These are phyloP conservation scores for Dexiosoma caninum DNA, from an alignment of 2,888 invertebrate genomes.

Conservation along the genomic window DNA sequence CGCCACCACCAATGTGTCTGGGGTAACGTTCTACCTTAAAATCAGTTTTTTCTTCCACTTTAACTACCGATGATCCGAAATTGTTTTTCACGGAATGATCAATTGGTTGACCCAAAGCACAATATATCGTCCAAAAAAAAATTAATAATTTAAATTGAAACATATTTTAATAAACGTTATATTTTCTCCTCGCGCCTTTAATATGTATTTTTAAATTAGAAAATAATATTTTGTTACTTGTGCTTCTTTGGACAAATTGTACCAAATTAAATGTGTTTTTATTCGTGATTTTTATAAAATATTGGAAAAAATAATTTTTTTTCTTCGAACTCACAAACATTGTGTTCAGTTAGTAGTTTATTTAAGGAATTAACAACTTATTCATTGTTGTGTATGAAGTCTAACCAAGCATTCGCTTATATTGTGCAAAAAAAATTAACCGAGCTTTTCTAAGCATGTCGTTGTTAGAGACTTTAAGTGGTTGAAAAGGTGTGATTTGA, in stretches of 20 bases:
- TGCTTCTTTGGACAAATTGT: neutral
- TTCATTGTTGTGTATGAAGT: neutral
- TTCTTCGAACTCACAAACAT: neutral
- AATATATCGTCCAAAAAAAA: neutral
- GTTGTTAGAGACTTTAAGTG: neutral
- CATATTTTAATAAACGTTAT: neutral
- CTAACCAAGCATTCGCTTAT: neutral
- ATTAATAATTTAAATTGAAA: neutral
- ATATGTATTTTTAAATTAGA: neutral
- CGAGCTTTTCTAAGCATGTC: neutral
- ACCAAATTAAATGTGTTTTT: neutral
- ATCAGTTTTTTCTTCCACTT: neutral
- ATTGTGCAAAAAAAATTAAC: neutral
- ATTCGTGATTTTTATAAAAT: conserved; percentile 1
- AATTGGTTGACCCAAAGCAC: neutral
- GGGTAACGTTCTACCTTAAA: conserved; percentile 41
- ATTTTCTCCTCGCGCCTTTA: no score
- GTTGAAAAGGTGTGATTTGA: neutral
- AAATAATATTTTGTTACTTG: neutral
- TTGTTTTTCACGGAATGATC: neutral
- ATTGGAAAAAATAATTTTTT: neutral
- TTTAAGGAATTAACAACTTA: conserved; percentile 51
- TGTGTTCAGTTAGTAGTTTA: neutral
- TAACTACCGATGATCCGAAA: neutral
- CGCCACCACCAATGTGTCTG: conserved; percentile 62